Evolutionary conservation across 2,888 invertebrate species (phyloP), one percentile per base, ranked within the genome.

Genomic region (Chrysomela aeneicollis): DNA sequence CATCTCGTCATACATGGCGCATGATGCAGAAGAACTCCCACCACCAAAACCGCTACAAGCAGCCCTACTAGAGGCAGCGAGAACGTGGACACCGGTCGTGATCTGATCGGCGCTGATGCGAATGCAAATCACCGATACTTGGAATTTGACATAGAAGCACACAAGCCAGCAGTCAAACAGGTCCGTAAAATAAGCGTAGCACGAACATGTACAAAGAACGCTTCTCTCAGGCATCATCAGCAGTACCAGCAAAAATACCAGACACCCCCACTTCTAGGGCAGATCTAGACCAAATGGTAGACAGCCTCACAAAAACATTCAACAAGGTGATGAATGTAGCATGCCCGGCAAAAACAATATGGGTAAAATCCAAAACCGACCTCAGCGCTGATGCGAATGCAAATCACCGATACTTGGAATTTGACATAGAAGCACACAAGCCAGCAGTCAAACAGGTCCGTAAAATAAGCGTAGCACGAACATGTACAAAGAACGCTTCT

Each of bases 41-140:
- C 42, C 42, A 15, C 42, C 42, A 15, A 42, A 15, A 42, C 42
- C 42, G n/a, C 42, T 42, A 42, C 42, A 42, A 42, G 42, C 42
- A 42, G 42, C 42, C 42, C 3, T 42, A 42, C n/a, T 42, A 15
- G 42, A 42, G 15, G 42, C 42, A 42, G 42, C 42, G 6, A 42
- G 42, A 15, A 42, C 42, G 42, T 15, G 42, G 15, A 42, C 15
- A 42, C 42, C 42, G 15, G 42, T 51, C 12, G 17, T 63, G 18
- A 58, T n/a, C n/a, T n/a, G n/a, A n/a, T 51, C 15, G 26, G 46
- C 6, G 52, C 53, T 8, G 63, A 63, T 19, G 53, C 59, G 12
- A 59, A 63, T 32, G 22, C 63, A 47, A 42, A 59, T 32, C 63
- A 63, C 35, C 42, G 42, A 42, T 42, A 42, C 15, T 42, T 42